Conservation (phyloP, 2,888 invertebrate genomes). For the Chymomyza procnemis region DNA sequence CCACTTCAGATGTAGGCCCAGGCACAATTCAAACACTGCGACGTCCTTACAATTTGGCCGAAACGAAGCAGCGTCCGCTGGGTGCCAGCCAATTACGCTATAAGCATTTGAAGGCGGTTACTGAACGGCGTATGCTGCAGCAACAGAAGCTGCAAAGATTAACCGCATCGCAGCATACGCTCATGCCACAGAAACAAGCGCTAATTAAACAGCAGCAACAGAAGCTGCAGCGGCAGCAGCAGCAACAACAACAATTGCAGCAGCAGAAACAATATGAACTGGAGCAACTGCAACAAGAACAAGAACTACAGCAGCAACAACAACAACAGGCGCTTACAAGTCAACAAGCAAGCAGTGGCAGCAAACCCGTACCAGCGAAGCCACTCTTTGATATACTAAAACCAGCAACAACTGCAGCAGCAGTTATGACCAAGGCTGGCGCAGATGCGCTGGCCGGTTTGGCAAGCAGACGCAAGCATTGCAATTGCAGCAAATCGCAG, state of each 20-base stretch:
- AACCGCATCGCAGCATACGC: not conserved
- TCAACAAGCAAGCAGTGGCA: constrained; percentile 17
- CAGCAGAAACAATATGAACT: constrained; percentile 16
- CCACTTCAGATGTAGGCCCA: constrained; percentile 43
- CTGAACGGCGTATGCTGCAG: constrained; percentile 40
- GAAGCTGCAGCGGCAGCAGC: constrained; percentile 19
- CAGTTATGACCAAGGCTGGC: constrained; percentile 5
- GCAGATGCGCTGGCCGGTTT: constrained; percentile 45
- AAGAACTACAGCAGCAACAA: constrained; percentile 18
- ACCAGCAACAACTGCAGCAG: constrained; percentile 27
- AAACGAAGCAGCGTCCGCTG: not conserved
- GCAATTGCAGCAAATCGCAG: constrained; percentile 99
- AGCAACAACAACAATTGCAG: constrained; percentile 17
- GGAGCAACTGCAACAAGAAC: constrained; percentile 12
- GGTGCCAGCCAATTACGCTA: constrained; percentile 39
- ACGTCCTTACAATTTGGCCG: constrained; percentile 33
- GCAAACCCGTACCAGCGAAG: constrained; percentile 38
- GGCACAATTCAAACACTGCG: constrained; percentile 52
- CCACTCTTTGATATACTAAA: constrained; percentile 53
- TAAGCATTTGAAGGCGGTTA: constrained; percentile 39
- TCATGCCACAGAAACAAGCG: constrained; percentile 25
- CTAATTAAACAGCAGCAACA: constrained; percentile 22
- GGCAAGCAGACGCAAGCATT: constrained; percentile 87
- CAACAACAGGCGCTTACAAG: constrained; percentile 1
- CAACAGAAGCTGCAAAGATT: constrained; percentile 37